phyloP scores from a whole-genome alignment of 2,888 invertebrate species.

The Heptascelio sp. region DNA sequence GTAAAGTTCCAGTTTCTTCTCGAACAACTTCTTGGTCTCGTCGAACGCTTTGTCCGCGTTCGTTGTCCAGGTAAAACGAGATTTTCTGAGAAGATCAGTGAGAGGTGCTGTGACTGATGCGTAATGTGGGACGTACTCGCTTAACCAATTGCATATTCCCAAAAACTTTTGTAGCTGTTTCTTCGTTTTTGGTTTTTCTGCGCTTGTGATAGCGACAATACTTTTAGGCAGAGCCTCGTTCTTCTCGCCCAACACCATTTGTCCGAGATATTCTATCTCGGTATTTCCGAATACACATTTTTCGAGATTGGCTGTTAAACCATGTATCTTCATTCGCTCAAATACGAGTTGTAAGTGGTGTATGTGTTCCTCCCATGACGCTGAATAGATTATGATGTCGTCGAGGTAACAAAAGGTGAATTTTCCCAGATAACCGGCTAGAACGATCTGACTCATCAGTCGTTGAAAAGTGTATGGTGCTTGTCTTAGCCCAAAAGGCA shows the following conservation, averaged over 20 bases:
- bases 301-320: conserved; percentile 34
- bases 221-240: conserved; percentile 16
- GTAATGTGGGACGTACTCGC: neutral
- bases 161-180: neutral
- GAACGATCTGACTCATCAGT: conserved; percentile 72
- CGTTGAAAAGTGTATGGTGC: conserved; percentile 76
- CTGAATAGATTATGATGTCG: too few species aligned
- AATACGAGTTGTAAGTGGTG: conserved; percentile 62
- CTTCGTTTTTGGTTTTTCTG: too few species aligned
- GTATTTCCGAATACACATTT: conserved; percentile 67
- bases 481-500: conserved; percentile 75
- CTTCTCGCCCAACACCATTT: conserved; percentile 17
- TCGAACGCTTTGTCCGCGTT: neutral
- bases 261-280: conserved; percentile 72
- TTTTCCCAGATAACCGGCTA: too few species aligned
- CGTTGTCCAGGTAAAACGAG: neutral
- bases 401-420: too few species aligned
- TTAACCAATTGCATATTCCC: neutral
- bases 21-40: neutral
- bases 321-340: conserved; percentile 63
- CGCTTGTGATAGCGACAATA: conserved; percentile 15
- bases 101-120: neutral
- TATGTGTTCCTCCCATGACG: conserved; percentile 57
- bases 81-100: neutral
- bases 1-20: neutral